Evolutionary conservation across 2,113 vertebrate species (phyloP).

Genomic region (Hypomesus transpacificus): DNA sequence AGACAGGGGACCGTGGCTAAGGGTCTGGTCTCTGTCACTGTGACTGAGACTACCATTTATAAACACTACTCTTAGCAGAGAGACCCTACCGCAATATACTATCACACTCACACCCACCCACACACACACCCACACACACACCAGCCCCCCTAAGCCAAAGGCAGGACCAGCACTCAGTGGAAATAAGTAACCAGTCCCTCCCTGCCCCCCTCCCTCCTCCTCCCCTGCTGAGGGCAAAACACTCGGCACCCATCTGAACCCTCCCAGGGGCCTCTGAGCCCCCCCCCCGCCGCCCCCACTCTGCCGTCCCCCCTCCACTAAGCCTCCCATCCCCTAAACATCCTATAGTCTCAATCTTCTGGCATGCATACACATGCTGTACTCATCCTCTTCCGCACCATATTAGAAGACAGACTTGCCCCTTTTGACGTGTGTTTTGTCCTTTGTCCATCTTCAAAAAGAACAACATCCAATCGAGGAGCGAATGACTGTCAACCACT

Average conservation of each 20-base stretch:
- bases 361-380: too few species aligned
- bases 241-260: not conserved
- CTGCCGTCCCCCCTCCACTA: not conserved
- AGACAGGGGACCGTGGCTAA: slow-evolving; percentile 28
- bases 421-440: too few species aligned
- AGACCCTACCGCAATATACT: not conserved
- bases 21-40: slow-evolving; percentile 63
- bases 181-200: not conserved
- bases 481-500: too few species aligned
- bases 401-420: too few species aligned
- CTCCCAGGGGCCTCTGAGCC: not conserved
- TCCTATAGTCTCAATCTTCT: not conserved
- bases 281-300: not conserved
- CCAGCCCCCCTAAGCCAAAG: not conserved
- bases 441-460: too few species aligned
- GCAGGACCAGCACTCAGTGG: not conserved
- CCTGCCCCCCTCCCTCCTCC: not conserved
- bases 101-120: not conserved
- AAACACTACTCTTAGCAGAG: slow-evolving; percentile 46
- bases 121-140: slow-evolving; percentile 4
- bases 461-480: too few species aligned
- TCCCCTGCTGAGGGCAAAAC: not conserved
- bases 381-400: too few species aligned
- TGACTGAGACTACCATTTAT: slow-evolving; percentile 53
- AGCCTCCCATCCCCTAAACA: not conserved